phyloP scores from a whole-genome alignment of 2,113 vertebrate genomes.

The Panurus biarmicus region DNA sequence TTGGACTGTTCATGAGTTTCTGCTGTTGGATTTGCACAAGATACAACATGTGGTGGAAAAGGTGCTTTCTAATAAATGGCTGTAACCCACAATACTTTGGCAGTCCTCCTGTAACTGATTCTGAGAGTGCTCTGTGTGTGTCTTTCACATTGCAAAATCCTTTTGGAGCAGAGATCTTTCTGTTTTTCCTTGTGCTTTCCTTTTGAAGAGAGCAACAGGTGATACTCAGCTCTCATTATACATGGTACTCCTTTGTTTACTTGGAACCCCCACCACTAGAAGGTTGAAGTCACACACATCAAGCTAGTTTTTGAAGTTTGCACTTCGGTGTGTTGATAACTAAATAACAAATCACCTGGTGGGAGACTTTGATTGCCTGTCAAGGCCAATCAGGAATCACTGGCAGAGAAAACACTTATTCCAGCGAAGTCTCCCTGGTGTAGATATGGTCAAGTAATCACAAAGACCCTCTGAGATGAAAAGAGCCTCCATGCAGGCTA shows the following conservation, averaged over 20 bases:
- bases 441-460: slow-evolving; percentile 1
- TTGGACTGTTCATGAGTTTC: background rate
- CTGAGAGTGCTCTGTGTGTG: background rate
- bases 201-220: background rate
- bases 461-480: background rate
- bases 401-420: background rate
- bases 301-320: background rate
- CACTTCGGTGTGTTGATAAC: slow-evolving; percentile 9
- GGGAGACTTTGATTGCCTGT: slow-evolving; percentile 34
- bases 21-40: background rate
- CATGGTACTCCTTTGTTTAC: background rate
- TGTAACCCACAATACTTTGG: background rate
- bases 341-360: slow-evolving; percentile 16
- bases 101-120: background rate
- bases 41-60: background rate
- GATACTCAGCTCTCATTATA: background rate
- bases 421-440: background rate
- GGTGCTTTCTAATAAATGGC: background rate
- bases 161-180: background rate
- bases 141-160: background rate
- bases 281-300: background rate
- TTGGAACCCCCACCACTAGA: background rate
- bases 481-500: background rate
- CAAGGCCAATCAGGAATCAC: background rate
- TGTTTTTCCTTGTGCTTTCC: background rate